Conservation (phyloP, 2,797 vertebrate species). For the Poeciliopsis presidionis region DNA sequence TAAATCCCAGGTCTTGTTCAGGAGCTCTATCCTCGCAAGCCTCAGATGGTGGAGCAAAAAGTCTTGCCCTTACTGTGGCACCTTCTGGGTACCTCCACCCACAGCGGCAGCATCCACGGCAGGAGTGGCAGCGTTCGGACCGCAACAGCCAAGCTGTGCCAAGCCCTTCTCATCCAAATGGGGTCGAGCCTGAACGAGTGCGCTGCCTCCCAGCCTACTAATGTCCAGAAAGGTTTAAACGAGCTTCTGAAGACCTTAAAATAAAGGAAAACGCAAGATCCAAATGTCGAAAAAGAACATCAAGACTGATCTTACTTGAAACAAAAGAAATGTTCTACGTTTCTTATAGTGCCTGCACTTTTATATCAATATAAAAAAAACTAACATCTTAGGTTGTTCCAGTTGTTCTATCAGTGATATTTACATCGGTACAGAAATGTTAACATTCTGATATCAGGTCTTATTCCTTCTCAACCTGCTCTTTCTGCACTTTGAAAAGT, state of each 20-base stretch:
- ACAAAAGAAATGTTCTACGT: constrained; percentile 64
- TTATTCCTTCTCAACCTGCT: constrained; percentile 67
- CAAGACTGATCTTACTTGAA: constrained; percentile 75
- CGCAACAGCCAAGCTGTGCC: constrained; percentile 84
- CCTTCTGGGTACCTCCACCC: constrained; percentile 84
- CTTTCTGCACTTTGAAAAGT: constrained; percentile 83
- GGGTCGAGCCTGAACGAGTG: constrained; percentile 79
- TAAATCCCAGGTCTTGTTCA: constrained; percentile 83
- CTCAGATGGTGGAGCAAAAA: constrained; percentile 89
- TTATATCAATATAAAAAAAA: constrained; percentile 61
- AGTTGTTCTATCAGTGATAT: constrained; percentile 66
- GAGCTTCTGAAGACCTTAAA: constrained; percentile 80
- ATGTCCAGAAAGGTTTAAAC: constrained; percentile 83
- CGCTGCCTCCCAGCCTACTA: constrained; percentile 84
- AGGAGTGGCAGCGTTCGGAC: constrained; percentile 82
- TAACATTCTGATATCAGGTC: constrained; percentile 70
- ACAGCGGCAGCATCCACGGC: constrained; percentile 83
- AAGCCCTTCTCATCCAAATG: constrained; percentile 87
- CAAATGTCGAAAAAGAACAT: constrained; percentile 48
- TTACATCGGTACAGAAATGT: constrained; percentile 60
- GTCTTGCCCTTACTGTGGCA: constrained; percentile 91
- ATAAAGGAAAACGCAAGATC: constrained; percentile 46
- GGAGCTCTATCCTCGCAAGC: constrained; percentile 88
- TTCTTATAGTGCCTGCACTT: constrained; percentile 84
- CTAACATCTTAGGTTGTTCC: constrained; percentile 52